These are phyloP conservation scores for Saguinus midas DNA, from an alignment of 2,113 vertebrate genomes.

Conservation along the genomic window DNA sequence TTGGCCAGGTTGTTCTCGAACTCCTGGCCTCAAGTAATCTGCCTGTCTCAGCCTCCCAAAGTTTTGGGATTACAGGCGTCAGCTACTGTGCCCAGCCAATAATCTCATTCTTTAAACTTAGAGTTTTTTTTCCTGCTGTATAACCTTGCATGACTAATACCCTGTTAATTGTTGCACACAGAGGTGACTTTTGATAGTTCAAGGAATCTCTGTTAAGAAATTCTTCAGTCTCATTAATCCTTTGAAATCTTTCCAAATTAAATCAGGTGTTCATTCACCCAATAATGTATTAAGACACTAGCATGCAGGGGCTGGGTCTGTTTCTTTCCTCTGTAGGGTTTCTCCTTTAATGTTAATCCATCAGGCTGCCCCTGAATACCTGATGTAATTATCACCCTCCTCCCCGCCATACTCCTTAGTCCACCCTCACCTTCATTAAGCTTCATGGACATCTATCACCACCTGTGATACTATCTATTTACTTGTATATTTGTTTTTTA, in stretches of 20 bases:
- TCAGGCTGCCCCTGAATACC: not conserved
- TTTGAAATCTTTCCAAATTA: slow-evolving; percentile 37
- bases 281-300: not conserved
- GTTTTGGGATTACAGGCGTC: too few species aligned
- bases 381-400: not conserved
- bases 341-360: not conserved
- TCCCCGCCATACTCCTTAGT: not conserved
- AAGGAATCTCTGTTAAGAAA: not conserved
- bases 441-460: not conserved
- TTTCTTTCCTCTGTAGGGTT: not conserved
- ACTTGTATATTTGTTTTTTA: not conserved
- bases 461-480: not conserved
- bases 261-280: not conserved
- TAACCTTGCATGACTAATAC: not conserved
- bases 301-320: not conserved
- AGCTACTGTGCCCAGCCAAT: too few species aligned
- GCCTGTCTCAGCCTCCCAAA: too few species aligned
- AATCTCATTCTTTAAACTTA: not conserved
- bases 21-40: too few species aligned
- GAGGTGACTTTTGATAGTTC: not conserved
- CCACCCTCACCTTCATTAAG: not conserved
- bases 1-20: too few species aligned
- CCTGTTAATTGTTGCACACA: not conserved
- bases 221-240: not conserved
- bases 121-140: not conserved